Conservation (phyloP, 2,797 vertebrate species). For the Pseudomugil tenellus region DNA sequence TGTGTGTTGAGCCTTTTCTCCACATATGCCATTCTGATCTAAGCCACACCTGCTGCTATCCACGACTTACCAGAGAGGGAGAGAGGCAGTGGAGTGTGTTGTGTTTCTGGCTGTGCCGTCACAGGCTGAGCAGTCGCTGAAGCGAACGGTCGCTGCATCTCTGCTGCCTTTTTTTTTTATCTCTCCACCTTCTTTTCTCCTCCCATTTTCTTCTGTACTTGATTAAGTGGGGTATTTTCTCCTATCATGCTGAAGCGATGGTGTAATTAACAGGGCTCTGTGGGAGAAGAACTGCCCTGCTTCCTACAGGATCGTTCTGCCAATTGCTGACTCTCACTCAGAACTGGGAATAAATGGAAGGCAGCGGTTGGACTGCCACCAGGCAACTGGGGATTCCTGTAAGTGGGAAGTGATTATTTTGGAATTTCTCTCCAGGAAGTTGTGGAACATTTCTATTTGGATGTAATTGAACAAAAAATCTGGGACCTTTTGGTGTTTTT, state of each 20-base stretch:
- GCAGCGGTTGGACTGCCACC: conserved; percentile 20
- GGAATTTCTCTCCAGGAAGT: conserved; percentile 26
- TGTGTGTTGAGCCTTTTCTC: conserved; percentile 72
- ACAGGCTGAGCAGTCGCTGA: conserved; percentile 58
- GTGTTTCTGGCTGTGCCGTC: conserved; percentile 55
- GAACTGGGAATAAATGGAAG: conserved; percentile 38
- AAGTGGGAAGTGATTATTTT: conserved; percentile 27
- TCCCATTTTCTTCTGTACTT: conserved; percentile 9
- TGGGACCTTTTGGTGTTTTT: conserved; percentile 23
- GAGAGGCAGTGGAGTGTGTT: conserved; percentile 42
- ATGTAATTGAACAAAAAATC: conserved; percentile 6
- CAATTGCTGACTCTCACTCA: conserved; percentile 29
- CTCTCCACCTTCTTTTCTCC: conserved; percentile 25
- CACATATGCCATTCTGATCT: conserved; percentile 84
- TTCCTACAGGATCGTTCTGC: conserved; percentile 29
- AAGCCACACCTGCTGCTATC: conserved; percentile 86
- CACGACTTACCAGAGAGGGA: conserved; percentile 66
- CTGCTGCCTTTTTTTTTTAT: conserved; percentile 33
- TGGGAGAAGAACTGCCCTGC: conserved; percentile 28
- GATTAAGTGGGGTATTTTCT: conserved; percentile 8
- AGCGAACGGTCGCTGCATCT: conserved; percentile 44
- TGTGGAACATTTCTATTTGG: conserved; percentile 19
- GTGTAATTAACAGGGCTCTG: conserved; percentile 46
- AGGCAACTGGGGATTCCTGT: conserved; percentile 54
- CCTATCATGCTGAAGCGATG: conserved; percentile 35